A percentile compares a stretch with the other conserved stretches of the same genome.
Conservation (phyloP, 2,113 vertebrate genomes). For the Sorex araneus region DNA sequence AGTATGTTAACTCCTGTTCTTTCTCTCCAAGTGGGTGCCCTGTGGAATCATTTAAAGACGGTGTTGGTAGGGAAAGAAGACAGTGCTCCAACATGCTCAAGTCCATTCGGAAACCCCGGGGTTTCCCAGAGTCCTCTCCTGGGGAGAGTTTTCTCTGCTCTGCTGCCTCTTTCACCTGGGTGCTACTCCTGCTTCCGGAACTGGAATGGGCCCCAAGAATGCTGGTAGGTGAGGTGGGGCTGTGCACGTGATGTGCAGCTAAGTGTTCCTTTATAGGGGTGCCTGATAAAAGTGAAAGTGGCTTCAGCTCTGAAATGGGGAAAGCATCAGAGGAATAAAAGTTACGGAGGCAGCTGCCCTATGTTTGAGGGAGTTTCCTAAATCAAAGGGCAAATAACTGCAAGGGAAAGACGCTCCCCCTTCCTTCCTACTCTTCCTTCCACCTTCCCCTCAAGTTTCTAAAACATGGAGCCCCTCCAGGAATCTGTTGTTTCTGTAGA, state of each 20-base stretch:
- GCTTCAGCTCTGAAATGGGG: neutral
- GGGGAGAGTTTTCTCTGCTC: neutral
- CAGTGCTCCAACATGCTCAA: too few relatives aligned
- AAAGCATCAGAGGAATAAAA: neutral
- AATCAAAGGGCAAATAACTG: constrained; percentile 25
- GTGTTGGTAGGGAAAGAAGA: rapidly evolving
- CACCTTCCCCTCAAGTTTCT: neutral
- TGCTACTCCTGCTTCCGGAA: neutral
- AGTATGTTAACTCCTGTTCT: too few relatives aligned
- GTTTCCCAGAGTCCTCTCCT: neutral
- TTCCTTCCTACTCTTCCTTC: neutral
- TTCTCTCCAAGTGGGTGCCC: neutral
- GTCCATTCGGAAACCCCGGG: too few relatives aligned
- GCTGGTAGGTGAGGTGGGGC: neutral
- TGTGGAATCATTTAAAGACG: neutral
- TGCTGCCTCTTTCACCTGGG: neutral
- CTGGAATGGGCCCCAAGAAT: neutral
- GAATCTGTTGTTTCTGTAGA: neutral
- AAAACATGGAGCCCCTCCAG: neutral
- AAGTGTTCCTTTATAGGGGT: neutral
- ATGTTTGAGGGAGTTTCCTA: constrained; percentile 12
- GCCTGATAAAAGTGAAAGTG: neutral
- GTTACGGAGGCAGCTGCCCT: neutral
- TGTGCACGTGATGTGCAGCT: neutral
- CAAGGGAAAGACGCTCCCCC: neutral